Conservation (phyloP, 2,113 vertebrate species). For the Tauraco erythrolophus region DNA sequence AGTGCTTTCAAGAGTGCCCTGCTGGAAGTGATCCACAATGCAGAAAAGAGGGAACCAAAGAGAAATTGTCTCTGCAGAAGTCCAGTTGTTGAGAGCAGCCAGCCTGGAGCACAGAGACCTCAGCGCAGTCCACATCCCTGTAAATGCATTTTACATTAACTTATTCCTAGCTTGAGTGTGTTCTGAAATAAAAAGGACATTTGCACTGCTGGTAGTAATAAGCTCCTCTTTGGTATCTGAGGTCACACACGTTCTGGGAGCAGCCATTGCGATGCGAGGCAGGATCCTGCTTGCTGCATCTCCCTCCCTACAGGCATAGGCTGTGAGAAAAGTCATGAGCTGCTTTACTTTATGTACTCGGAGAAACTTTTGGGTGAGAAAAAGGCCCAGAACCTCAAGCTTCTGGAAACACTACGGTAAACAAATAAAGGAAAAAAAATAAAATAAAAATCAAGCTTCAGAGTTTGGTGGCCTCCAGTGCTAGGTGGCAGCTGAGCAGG, state of each 20-base stretch:
- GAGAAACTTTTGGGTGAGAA: not conserved
- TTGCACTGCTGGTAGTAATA: too few relatives aligned
- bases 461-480: not conserved
- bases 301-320: not conserved
- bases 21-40: not conserved
- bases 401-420: not conserved
- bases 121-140: not conserved
- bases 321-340: not conserved
- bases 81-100: not conserved
- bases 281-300: not conserved
- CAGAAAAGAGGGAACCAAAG: not conserved
- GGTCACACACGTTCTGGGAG: not conserved
- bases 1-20: not conserved
- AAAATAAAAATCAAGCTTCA: not conserved
- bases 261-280: not conserved
- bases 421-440: not conserved
- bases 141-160: not conserved
- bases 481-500: not conserved
- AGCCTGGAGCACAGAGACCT: not conserved
- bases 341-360: not conserved
- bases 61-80: not conserved
- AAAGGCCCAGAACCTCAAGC: not conserved
- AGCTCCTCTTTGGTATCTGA: not conserved
- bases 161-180: not conserved
- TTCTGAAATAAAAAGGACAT: too few relatives aligned